These are phyloP conservation scores for Drosophila nigromelanica DNA, from an alignment of 1,140 invertebrate species.

Conservation along the genomic window DNA sequence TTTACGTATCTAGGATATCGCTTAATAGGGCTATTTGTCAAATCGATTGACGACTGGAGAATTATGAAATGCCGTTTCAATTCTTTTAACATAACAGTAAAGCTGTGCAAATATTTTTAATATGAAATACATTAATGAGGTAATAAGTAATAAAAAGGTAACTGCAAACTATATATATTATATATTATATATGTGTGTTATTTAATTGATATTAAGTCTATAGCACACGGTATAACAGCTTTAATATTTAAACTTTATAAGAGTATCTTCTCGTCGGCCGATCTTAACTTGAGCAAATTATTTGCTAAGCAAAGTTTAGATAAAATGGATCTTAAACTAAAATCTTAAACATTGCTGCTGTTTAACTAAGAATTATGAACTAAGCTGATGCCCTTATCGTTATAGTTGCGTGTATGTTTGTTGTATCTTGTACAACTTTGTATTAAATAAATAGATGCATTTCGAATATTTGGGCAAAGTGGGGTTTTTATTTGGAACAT, in stretches of 20 bases:
- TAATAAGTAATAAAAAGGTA: too few species aligned
- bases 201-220: too few species aligned
- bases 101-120: not conserved
- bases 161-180: too few species aligned
- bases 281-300: too few species aligned
- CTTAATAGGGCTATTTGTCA: not conserved
- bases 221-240: too few species aligned
- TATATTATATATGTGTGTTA: too few species aligned
- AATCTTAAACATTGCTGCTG: not conserved
- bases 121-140: too few species aligned
- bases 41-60: not conserved
- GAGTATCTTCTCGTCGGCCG: too few species aligned
- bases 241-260: too few species aligned
- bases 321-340: not conserved
- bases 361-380: not conserved
- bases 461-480: not conserved
- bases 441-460: constrained; percentile 1
- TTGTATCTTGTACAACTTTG: not conserved
- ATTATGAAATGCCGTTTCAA: not conserved
- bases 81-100: not conserved
- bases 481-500: not conserved
- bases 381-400: not conserved
- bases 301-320: not conserved
- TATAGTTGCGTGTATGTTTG: too few species aligned
- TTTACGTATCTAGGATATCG: not conserved